These are phyloP conservation scores for Agelastica alni DNA, from an alignment of 2,888 invertebrate genomes.

Conservation along the genomic window DNA sequence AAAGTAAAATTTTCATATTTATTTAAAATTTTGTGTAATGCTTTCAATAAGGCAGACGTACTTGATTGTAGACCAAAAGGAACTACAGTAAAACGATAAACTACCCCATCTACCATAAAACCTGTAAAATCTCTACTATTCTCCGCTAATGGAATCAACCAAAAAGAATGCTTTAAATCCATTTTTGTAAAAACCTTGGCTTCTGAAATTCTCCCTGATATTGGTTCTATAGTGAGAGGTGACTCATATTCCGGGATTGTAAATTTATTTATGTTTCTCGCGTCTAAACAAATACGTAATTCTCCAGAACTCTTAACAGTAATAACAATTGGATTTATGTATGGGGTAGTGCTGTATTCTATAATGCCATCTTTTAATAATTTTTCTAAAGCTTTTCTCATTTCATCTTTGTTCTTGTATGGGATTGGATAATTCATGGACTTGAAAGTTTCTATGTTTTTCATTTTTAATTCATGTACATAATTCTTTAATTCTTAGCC, in stretches of 20 bases:
- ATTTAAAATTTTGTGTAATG: background rate
- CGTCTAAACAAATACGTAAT: too few relatives aligned
- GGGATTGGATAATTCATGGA: background rate
- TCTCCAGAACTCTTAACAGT: too few relatives aligned
- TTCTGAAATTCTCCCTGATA: background rate
- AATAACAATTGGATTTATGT: too few relatives aligned
- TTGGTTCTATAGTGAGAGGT: background rate
- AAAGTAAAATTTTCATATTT: background rate
- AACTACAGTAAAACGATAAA: too few relatives aligned
- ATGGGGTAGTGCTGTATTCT: too few relatives aligned
- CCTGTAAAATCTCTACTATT: too few relatives aligned
- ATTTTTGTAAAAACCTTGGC: background rate
- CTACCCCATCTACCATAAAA: too few relatives aligned
- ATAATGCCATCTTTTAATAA: background rate
- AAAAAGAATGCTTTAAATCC: background rate
- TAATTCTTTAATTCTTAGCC: background rate
- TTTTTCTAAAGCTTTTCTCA: background rate
- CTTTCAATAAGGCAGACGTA: background rate
- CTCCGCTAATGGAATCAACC: too few relatives aligned
- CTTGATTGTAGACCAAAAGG: too few relatives aligned
- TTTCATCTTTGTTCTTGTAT: background rate
- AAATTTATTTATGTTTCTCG: too few relatives aligned
- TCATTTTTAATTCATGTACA: background rate
- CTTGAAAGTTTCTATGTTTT: background rate
- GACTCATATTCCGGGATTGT: constrained; percentile 1